These are phyloP conservation scores for Seriola quinqueradiata DNA, from an alignment of 2,113 vertebrate genomes.

Conservation along the genomic window DNA sequence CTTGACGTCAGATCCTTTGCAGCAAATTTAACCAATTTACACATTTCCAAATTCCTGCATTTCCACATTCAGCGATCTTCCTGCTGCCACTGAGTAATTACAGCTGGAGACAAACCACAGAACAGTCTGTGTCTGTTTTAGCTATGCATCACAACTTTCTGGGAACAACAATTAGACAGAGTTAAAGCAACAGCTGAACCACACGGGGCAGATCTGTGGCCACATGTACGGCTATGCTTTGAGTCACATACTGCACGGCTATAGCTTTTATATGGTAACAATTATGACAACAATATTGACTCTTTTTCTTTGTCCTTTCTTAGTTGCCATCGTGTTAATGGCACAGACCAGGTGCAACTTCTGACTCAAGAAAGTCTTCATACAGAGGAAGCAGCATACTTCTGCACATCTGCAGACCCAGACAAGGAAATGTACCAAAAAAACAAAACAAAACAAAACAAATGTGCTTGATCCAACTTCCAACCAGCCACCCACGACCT, in stretches of 20 bases:
- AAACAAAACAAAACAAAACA: neutral
- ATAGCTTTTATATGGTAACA: neutral
- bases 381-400: slow-evolving; percentile 22
- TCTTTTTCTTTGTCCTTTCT: neutral
- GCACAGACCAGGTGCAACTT: neutral
- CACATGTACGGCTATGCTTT: slow-evolving; percentile 2
- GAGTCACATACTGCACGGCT: slow-evolving; percentile 16
- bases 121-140: slow-evolving; percentile 42
- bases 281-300: neutral
- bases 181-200: slow-evolving; percentile 43
- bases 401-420: slow-evolving; percentile 27
- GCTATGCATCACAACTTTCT: slow-evolving; percentile 60
- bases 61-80: slow-evolving; percentile 45
- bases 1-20: neutral
- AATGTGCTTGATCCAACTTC: slow-evolving; percentile 20
- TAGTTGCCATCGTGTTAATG: neutral
- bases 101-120: slow-evolving; percentile 44
- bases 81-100: slow-evolving; percentile 47
- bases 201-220: slow-evolving; percentile 22
- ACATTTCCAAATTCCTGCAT: slow-evolving; percentile 12
- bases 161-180: slow-evolving; percentile 50
- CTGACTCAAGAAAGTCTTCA: slow-evolving; percentile 23
- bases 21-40: slow-evolving; percentile 24
- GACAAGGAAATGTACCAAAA: slow-evolving; percentile 20
- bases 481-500: slow-evolving; percentile 44